These are phyloP conservation scores for Agrilus planipennis DNA, from an alignment of 1,140 invertebrate genomes.

Conservation along the genomic window DNA sequence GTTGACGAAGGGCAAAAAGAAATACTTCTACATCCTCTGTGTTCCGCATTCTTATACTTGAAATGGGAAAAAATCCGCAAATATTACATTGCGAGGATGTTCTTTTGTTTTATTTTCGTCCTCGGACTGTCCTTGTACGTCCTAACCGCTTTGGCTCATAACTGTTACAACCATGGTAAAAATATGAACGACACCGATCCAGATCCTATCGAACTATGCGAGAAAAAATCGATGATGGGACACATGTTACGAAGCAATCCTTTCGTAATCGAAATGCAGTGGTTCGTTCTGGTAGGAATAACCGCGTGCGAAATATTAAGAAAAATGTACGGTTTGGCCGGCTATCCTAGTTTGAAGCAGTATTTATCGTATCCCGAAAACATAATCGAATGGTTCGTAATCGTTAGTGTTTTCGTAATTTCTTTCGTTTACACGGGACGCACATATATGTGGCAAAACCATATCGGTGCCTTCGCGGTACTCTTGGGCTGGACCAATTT, in stretches of 20 bases:
- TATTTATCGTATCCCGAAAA: slow-evolving; percentile 74
- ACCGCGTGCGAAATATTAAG: slow-evolving; percentile 63
- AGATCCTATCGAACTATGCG: slow-evolving; percentile 45
- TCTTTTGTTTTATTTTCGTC: slow-evolving; percentile 70
- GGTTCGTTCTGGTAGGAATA: slow-evolving; percentile 61
- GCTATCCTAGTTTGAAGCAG: slow-evolving; percentile 60
- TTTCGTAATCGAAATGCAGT: slow-evolving; percentile 61
- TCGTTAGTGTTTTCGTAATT: slow-evolving; percentile 67
- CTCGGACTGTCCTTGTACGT: slow-evolving; percentile 66
- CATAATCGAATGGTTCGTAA: slow-evolving; percentile 74
- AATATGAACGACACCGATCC: slow-evolving; percentile 51
- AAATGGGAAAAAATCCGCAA: slow-evolving; percentile 85
- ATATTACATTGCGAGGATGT: slow-evolving; percentile 66
- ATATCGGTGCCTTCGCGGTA: slow-evolving; percentile 69
- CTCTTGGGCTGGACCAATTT: slow-evolving; percentile 75
- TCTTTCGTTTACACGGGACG: slow-evolving; percentile 64
- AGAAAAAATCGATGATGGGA: slow-evolving; percentile 60
- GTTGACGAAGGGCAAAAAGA: slow-evolving; percentile 75
- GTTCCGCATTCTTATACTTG: slow-evolving; percentile 69
- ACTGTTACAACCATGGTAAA: slow-evolving; percentile 64
- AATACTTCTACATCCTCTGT: slow-evolving; percentile 68
- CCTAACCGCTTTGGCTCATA: slow-evolving; percentile 60
- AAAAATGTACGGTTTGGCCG: slow-evolving; percentile 63
- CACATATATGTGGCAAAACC: slow-evolving; percentile 72
- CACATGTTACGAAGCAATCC: slow-evolving; percentile 57